These are phyloP conservation scores for Amphiprion percula DNA, from an alignment of 2,113 vertebrate genomes.

Conservation along the genomic window DNA sequence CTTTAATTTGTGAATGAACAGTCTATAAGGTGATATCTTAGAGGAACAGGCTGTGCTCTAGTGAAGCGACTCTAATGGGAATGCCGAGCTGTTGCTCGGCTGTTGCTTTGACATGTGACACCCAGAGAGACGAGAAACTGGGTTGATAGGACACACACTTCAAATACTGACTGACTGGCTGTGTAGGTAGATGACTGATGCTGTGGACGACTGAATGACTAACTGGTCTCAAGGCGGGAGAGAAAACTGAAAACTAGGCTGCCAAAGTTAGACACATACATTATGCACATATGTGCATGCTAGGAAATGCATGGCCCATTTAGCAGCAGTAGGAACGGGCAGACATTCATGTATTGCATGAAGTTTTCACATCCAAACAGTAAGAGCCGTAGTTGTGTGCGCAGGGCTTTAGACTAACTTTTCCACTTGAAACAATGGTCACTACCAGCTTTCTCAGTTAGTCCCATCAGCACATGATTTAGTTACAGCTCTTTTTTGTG, in stretches of 20 bases:
- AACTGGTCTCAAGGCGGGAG: conserved; percentile 25
- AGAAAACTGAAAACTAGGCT: conserved; percentile 19
- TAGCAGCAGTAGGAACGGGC: conserved; percentile 1
- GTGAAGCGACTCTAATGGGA: conserved; percentile 34
- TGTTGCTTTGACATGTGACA: conserved; percentile 56
- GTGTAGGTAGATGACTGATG: conserved; percentile 17
- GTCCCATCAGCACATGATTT: too few relatives aligned
- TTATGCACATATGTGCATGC: conserved; percentile 28
- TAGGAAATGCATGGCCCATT: conserved; percentile 31
- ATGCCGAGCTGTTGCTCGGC: conserved; percentile 44
- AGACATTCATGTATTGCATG: too few relatives aligned
- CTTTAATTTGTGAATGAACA: conserved; percentile 22
- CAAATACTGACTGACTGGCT: conserved; percentile 41
- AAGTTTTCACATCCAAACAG: too few relatives aligned
- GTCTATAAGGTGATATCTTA: conserved; percentile 11
- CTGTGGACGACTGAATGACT: conserved; percentile 8
- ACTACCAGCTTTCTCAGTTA: too few relatives aligned
- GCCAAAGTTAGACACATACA: conserved; percentile 13
- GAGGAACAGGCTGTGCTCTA: conserved; percentile 34
- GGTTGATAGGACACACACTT: conserved; percentile 65
- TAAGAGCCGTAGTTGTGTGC: too few relatives aligned
- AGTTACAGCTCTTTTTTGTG: too few relatives aligned
- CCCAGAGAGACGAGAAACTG: conserved; percentile 69
- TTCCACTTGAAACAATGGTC: too few relatives aligned
- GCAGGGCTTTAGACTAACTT: too few relatives aligned